Percentiles rank a stretch among this genome's conserved stretches.
These are phyloP conservation scores for Ectobius pallidus DNA, from an alignment of 2,888 invertebrate genomes.

Conservation along the genomic window DNA sequence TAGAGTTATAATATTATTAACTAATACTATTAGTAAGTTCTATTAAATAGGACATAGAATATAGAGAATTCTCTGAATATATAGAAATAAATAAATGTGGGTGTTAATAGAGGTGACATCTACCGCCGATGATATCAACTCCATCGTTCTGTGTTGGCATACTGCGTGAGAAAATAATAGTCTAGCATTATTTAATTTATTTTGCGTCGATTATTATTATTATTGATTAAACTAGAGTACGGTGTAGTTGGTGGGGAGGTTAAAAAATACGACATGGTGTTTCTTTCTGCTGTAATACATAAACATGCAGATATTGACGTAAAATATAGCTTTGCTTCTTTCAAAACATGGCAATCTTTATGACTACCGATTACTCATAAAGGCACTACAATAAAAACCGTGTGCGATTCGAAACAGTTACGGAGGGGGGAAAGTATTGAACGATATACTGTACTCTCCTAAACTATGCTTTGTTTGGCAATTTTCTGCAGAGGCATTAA, in stretches of 20 bases:
- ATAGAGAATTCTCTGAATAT: no score
- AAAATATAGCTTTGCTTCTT: neutral
- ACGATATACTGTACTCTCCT: no score
- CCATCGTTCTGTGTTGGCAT: neutral
- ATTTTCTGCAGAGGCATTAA: no score
- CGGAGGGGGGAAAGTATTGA: neutral
- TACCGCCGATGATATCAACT: constrained; percentile 10
- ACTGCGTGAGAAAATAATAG: constrained; percentile 13
- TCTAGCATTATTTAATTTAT: constrained; percentile 18
- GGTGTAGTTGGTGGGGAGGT: neutral
- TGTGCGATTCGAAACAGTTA: neutral
- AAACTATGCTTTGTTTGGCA: no score
- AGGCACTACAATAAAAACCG: neutral
- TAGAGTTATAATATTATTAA: no score
- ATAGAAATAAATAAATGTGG: constrained; percentile 10
- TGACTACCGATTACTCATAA: constrained; percentile 5
- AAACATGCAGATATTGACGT: neutral
- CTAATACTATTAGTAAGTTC: no score
- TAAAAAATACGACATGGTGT: neutral
- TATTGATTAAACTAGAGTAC: constrained; percentile 18
- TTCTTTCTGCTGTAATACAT: neutral
- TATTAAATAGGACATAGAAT: no score
- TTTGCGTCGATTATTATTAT: constrained; percentile 21
- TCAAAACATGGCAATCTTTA: neutral
- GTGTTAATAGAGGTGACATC: constrained; percentile 24